A percentile compares a stretch with the other conserved stretches of the same genome.
Conservation (phyloP, 1,140 invertebrate species). For the Stegodyphus mimosarum region DNA sequence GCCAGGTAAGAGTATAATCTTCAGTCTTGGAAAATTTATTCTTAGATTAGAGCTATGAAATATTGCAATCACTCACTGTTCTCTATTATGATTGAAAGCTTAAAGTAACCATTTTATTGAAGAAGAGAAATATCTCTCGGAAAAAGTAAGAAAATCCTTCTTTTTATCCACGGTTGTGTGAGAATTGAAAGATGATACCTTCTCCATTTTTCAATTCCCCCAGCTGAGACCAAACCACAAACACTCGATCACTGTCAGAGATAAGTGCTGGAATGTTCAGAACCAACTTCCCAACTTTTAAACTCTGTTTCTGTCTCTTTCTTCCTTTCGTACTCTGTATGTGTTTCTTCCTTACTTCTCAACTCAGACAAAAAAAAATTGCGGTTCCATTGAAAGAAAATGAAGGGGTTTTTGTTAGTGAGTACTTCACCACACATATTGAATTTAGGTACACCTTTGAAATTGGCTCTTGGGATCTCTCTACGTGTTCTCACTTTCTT, state of each 20-base stretch:
- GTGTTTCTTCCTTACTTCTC: not conserved
- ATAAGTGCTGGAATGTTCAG: conserved; percentile 46
- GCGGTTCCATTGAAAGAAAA: conserved; percentile 39
- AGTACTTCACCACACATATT: too few species aligned
- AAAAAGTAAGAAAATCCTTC: conserved; percentile 15
- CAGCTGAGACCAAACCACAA: conserved; percentile 54
- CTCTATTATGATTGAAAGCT: conserved; percentile 54
- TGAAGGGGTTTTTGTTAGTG: not conserved
- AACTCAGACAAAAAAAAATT: not conserved
- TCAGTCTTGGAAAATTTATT: too few species aligned
- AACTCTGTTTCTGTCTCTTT: conserved; percentile 27
- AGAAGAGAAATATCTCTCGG: conserved; percentile 25
- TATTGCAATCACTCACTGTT: conserved; percentile 43
- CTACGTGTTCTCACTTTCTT: too few species aligned
- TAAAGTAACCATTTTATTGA: conserved; percentile 58
- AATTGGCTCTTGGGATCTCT: too few species aligned
- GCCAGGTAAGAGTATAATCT: too few species aligned
- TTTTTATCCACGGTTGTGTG: conserved; percentile 13
- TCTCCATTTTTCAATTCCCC: conserved; percentile 48
- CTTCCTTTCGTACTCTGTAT: conserved; percentile 25
- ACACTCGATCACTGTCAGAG: conserved; percentile 54
- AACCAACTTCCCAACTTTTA: conserved; percentile 49
- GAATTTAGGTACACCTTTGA: too few species aligned
- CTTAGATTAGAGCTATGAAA: not conserved
- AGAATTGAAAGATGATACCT: conserved; percentile 60